phyloP scores from a whole-genome alignment of 2,797 vertebrate genomes.

The Gymnocypris eckloni region DNA sequence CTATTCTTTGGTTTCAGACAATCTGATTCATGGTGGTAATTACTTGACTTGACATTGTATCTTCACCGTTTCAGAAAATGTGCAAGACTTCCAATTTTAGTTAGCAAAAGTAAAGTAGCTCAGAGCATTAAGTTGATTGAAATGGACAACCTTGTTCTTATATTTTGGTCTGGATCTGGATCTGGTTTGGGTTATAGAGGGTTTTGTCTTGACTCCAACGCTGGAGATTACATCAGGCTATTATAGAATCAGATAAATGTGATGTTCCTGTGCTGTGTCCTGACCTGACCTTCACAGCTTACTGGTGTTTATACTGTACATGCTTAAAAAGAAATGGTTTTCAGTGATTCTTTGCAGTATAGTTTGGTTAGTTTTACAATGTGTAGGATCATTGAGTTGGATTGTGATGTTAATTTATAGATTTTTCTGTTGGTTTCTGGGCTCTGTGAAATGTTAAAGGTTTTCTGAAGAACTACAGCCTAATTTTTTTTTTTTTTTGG shows the following conservation, averaged over 20 bases:
- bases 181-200: neutral
- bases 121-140: neutral
- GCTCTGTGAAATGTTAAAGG: neutral
- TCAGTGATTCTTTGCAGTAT: neutral
- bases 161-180: neutral
- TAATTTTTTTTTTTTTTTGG: neutral
- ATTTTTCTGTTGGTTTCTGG: neutral
- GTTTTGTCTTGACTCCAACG: neutral
- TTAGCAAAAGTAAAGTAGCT: neutral
- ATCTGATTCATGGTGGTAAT: neutral
- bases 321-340: neutral
- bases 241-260: neutral
- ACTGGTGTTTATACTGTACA: neutral
- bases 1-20: neutral
- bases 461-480: neutral
- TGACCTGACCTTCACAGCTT: neutral
- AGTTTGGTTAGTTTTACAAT: neutral
- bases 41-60: neutral
- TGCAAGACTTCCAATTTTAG: neutral
- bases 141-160: neutral
- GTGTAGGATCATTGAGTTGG: neutral
- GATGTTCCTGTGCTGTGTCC: neutral
- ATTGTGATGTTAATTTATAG: neutral
- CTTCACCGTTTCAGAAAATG: neutral
- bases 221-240: neutral